These are phyloP conservation scores for Antheraea yamamai DNA, from an alignment of 2,888 invertebrate genomes.

Conservation along the genomic window DNA sequence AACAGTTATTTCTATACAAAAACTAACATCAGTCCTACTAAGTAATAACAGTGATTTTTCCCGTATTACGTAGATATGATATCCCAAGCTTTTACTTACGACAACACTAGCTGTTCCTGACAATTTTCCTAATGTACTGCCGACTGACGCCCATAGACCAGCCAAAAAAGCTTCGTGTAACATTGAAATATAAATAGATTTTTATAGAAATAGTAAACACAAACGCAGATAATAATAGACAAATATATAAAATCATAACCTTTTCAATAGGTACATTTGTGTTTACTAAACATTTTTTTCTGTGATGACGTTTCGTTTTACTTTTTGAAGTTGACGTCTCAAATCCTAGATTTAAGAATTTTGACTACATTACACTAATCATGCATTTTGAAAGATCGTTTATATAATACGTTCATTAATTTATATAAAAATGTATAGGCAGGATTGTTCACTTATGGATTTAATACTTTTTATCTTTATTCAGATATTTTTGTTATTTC, in stretches of 20 bases:
- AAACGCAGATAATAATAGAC: not conserved
- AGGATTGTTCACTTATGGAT: too few relatives aligned
- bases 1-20: not conserved
- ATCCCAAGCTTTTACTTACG: constrained; percentile 46
- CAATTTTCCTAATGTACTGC: constrained; percentile 85
- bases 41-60: not conserved
- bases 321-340: not conserved
- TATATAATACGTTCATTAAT: too few relatives aligned
- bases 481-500: too few relatives aligned
- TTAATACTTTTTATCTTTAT: too few relatives aligned
- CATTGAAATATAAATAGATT: constrained; percentile 43
- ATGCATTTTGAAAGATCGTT: too few relatives aligned
- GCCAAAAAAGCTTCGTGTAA: constrained; percentile 79
- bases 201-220: not conserved
- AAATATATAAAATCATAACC: not conserved
- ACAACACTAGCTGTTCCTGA: constrained; percentile 71
- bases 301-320: not conserved
- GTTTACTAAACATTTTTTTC: too few relatives aligned
- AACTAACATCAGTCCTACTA: not conserved
- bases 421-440: too few relatives aligned
- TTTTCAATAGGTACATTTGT: not conserved
- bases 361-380: too few relatives aligned
- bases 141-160: constrained; percentile 83
- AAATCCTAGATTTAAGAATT: not conserved
- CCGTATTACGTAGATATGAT: not conserved